phyloP scores from a whole-genome alignment of 1,140 invertebrate genomes.

The Drosophila truncata region DNA sequence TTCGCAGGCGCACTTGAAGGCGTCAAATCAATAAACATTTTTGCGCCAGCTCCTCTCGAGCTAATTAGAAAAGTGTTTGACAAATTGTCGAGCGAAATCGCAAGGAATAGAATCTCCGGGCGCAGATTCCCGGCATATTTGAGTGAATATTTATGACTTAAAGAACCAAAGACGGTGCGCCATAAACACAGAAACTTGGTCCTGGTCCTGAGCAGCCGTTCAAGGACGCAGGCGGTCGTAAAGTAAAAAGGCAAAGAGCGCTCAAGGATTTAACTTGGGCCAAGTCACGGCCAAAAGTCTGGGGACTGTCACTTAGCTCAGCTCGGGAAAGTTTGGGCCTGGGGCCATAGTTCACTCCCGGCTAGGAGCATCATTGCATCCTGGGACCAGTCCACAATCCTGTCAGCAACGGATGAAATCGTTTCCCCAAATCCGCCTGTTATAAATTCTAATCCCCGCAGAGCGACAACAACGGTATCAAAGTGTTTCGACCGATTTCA shows the following conservation, averaged over 20 bases:
- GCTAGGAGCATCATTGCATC: background rate
- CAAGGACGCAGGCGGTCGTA: constrained; percentile 58
- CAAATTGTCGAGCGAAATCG: constrained; percentile 21
- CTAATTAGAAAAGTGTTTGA: constrained; percentile 67
- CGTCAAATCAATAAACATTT: constrained; percentile 67
- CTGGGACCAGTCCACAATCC: constrained; percentile 10
- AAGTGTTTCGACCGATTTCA: constrained; percentile 44
- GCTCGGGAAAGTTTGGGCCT: constrained; percentile 19
- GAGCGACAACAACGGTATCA: constrained; percentile 22
- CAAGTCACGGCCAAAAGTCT: constrained; percentile 19
- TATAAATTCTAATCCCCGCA: constrained; percentile 58
- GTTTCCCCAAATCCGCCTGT: constrained; percentile 58
- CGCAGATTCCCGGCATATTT: constrained; percentile 36
- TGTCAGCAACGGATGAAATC: constrained; percentile 11
- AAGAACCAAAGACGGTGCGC: constrained; percentile 13
- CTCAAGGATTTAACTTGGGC: constrained; percentile 68
- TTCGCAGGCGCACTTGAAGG: constrained; percentile 36
- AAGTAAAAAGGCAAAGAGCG: constrained; percentile 64
- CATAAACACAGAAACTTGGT: constrained; percentile 53
- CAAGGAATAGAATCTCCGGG: constrained; percentile 48
- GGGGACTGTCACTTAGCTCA: constrained; percentile 13
- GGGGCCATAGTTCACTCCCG: constrained; percentile 24
- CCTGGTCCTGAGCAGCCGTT: constrained; percentile 27
- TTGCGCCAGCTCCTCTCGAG: constrained; percentile 37
- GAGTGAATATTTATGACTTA: constrained; percentile 51